Evolutionary conservation across 2,797 vertebrate genomes (phyloP), one percentile per base, ranked within the genome.

Genomic region (Masticophis lateralis): DNA sequence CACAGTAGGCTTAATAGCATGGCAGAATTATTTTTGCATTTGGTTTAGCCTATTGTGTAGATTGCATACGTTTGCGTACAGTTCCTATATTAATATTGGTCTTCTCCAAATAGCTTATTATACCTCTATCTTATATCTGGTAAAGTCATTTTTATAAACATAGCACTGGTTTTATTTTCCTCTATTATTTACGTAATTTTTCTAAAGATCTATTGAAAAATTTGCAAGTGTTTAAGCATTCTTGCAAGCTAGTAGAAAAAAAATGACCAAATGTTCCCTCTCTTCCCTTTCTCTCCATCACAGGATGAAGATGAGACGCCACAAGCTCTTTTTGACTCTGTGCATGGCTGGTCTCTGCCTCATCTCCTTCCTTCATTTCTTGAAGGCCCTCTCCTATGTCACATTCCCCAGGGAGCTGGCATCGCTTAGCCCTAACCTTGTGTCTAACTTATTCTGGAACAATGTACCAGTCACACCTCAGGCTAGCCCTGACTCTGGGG

Each of bases 281-380:
- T 94, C 20, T 93, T 90, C 56, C 89, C 93, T 83, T 22, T 92
- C 94, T 92, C 16, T 43, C 47, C 51, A 92, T 92, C 37, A 51
- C 95, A 99, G 99, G 98, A 99, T 99, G 98, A 99, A 99, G 98
- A 99, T 99, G 99, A 98, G 99, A 98, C 99, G 99, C 95, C 99
- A 99, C 98, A 98, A 99, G 96, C 98, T 99, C 98, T 99, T 99
- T 98, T 97, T 99, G 98, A 96, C 98, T 96, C 98, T 99, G 97
- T 99, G 99, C 98, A 99, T 99, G 96, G 99, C 99, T 97, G 99
- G 99, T 97, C 98, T 99, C 97, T 99, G 99, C 96, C 98, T 99
- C 98, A 99, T 99, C 98, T 99, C 99, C 94, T 99, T 99, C 97
- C 98, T 99, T 95, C 99, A 99, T 97, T 99, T 99, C 98, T 99